Evolutionary conservation across 2,113 vertebrate genomes (phyloP).

Genomic region (Hystrix cristata): DNA sequence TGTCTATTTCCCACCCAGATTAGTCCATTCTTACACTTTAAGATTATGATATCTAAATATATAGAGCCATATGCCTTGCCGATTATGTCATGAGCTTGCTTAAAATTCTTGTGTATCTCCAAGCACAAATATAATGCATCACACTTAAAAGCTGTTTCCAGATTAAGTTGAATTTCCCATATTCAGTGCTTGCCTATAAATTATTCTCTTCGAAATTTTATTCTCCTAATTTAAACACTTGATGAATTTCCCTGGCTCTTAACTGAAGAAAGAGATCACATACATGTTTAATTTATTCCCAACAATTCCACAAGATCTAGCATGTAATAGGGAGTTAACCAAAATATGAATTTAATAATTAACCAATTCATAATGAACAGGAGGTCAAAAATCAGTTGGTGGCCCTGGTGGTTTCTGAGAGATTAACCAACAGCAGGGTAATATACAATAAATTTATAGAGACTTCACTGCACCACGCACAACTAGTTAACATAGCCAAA

Average conservation of each 20-base stretch:
- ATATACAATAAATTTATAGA: neutral
- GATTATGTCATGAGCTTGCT: constrained; percentile 20
- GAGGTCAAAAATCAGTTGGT: neutral
- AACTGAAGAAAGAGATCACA: neutral
- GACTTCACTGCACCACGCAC: neutral
- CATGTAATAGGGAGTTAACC: neutral
- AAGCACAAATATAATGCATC: constrained; percentile 33
- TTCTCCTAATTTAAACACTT: neutral
- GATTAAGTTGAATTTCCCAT: neutral
- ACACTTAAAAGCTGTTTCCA: neutral
- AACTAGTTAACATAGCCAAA: neutral
- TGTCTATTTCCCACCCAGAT: neutral
- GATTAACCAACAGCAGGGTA: neutral
- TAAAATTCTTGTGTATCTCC: constrained; percentile 4
- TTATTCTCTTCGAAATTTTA: neutral
- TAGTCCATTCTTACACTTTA: constrained; percentile 56
- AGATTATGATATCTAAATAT: constrained; percentile 39
- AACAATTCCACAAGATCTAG: neutral
- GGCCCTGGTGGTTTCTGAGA: neutral
- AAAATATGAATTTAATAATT: neutral
- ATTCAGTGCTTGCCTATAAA: neutral
- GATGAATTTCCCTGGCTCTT: neutral
- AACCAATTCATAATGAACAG: neutral
- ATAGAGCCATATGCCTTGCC: neutral
- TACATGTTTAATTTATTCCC: neutral